A percentile compares a stretch with the other conserved stretches of the same genome.
Evolutionary conservation across 2,797 vertebrate species (phyloP).

Genomic region (Nasua narica): DNA sequence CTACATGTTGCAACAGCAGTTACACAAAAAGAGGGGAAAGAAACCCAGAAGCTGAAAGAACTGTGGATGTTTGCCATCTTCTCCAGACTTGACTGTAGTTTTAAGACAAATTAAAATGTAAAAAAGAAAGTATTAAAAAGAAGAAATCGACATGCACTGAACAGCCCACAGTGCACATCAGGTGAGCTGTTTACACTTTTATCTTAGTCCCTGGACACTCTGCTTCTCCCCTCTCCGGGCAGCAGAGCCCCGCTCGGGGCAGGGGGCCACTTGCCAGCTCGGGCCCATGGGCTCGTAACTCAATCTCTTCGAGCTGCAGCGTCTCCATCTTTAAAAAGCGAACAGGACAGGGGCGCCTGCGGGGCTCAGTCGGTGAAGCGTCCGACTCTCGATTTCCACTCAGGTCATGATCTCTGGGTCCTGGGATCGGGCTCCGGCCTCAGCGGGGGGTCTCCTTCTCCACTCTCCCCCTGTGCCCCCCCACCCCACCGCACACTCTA

Average conservation of each 20-base stretch:
- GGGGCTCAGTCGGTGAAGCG: not conserved
- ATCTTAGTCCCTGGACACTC: not conserved
- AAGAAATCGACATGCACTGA: not conserved
- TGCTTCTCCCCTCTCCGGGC: not conserved
- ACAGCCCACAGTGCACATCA: fast-evolving
- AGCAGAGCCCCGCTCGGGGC: too few species aligned
- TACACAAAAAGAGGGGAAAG: not conserved
- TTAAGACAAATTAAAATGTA: not conserved
- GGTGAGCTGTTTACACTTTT: not conserved
- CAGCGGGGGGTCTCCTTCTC: not conserved
- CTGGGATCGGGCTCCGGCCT: not conserved
- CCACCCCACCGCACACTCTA: not conserved
- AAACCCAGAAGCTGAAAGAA: not conserved
- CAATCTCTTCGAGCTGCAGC: not conserved
- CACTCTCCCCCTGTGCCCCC: too few species aligned
- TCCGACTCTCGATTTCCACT: not conserved
- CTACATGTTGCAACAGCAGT: not conserved
- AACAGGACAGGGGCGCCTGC: not conserved
- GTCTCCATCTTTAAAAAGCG: not conserved
- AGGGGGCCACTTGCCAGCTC: not conserved
- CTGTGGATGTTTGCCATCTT: not conserved
- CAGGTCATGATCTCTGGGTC: not conserved
- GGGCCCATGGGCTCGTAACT: not conserved
- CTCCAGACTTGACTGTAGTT: not conserved
- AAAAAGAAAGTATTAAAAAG: not conserved